Evolutionary conservation across 2,888 invertebrate species (phyloP).

Genomic region (Polymixis lichenea): DNA sequence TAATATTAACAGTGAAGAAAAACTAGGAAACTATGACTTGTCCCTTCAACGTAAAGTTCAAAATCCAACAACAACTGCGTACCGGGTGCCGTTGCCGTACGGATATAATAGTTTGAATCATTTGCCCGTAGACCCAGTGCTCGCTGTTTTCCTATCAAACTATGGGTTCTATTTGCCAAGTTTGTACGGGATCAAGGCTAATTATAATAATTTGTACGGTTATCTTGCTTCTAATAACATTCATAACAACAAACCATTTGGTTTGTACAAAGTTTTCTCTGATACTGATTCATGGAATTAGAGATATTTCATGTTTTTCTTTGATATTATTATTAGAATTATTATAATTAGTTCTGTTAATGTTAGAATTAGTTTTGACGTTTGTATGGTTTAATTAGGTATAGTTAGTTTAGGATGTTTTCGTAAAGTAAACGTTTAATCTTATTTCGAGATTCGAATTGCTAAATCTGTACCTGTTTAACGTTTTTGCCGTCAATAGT

Average conservation of each 20-base stretch:
- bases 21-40: slow-evolving; percentile 79
- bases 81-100: slow-evolving; percentile 66
- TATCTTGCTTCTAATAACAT: slow-evolving; percentile 92
- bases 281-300: slow-evolving; percentile 81
- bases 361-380: slow-evolving; percentile 8
- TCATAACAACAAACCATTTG: slow-evolving; percentile 92
- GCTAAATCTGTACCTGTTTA: not conserved
- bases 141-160: slow-evolving; percentile 91
- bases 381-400: slow-evolving; percentile 1
- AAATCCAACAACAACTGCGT: slow-evolving; percentile 55
- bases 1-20: slow-evolving; percentile 77
- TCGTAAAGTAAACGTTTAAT: not conserved
- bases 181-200: slow-evolving; percentile 77
- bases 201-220: slow-evolving; percentile 90
- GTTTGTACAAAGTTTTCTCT: slow-evolving; percentile 90
- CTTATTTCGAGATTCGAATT: not conserved
- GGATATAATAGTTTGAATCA: slow-evolving; percentile 90
- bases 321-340: slow-evolving; percentile 15
- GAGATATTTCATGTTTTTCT: slow-evolving; percentile 52
- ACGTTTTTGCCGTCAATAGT: not conserved
- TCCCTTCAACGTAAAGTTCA: slow-evolving; percentile 71
- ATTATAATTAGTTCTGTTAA: slow-evolving; percentile 5
- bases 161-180: slow-evolving; percentile 91
- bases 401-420: slow-evolving; percentile 4
- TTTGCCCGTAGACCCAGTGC: slow-evolving; percentile 90